Percentiles rank a stretch among this genome's conserved stretches.
Conservation (phyloP, 2,113 vertebrate species). For the Odontophorus gujanensis region DNA sequence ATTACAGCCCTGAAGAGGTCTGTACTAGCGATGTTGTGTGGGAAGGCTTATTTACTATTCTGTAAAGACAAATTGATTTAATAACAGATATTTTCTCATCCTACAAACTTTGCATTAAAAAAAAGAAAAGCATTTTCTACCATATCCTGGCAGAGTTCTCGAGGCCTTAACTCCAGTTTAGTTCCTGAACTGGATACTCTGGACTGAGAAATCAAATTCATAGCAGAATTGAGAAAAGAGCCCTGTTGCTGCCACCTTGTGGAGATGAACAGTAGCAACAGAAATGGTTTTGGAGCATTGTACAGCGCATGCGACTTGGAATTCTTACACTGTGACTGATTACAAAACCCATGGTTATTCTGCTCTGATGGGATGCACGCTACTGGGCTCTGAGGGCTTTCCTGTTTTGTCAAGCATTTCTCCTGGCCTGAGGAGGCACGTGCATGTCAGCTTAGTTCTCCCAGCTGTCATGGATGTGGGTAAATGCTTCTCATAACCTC, state of each 20-base stretch:
- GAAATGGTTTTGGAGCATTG: background rate
- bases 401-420: background rate
- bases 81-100: background rate
- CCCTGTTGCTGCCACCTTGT: conserved; percentile 73
- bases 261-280: background rate
- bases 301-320: fast-evolving
- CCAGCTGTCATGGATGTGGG: fast-evolving
- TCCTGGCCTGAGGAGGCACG: fast-evolving
- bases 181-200: background rate
- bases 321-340: background rate
- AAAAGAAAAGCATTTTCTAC: background rate
- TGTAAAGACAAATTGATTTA: background rate
- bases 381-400: fast-evolving
- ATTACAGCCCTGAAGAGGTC: background rate
- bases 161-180: background rate
- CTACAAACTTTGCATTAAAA: background rate
- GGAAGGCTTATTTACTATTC: background rate
- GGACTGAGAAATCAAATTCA: fast-evolving
- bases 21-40: background rate
- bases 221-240: background rate
- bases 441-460: background rate
- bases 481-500: background rate
- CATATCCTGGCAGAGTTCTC: background rate
- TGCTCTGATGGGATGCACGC: fast-evolving
- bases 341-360: fast-evolving